Conservation (phyloP, 2,888 invertebrate species). For the Sussaba pulchella region DNA sequence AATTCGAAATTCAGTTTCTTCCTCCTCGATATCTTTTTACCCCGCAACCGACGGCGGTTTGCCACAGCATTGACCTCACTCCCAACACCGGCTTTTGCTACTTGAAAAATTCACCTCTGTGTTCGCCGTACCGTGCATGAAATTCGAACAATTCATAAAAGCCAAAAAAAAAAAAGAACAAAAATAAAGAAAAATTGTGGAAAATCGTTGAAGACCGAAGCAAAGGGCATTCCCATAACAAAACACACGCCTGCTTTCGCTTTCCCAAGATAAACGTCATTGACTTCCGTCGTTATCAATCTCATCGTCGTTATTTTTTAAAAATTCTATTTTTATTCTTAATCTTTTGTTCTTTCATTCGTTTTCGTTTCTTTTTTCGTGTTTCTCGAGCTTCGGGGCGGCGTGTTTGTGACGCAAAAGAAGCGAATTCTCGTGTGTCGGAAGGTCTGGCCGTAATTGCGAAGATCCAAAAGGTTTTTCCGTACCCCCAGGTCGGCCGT, state of each 20-base stretch:
- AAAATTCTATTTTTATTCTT: too few relatives aligned
- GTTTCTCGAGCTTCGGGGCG: background rate
- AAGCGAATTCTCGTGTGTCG: slow-evolving; percentile 18
- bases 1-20: background rate
- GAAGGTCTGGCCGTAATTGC: slow-evolving; percentile 39
- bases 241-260: slow-evolving; percentile 2
- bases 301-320: slow-evolving; percentile 22
- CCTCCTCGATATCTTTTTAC: too few relatives aligned
- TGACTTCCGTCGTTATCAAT: slow-evolving; percentile 60
- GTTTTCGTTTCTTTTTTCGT: background rate
- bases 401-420: slow-evolving; percentile 29
- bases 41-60: too few relatives aligned
- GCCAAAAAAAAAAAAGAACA: slow-evolving; percentile 32
- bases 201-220: slow-evolving; percentile 35
- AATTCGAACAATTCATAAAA: slow-evolving; percentile 46
- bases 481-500: slow-evolving; percentile 21
- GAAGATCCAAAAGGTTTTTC: slow-evolving; percentile 40
- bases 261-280: slow-evolving; percentile 54
- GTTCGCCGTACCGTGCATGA: background rate
- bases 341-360: slow-evolving; percentile 9
- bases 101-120: slow-evolving; percentile 16
- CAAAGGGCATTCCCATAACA: slow-evolving; percentile 14
- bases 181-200: background rate
- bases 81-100: background rate
- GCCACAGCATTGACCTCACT: background rate